Evolutionary conservation across 2,113 vertebrate genomes (phyloP).

Genomic region (Sturnus vulgaris): DNA sequence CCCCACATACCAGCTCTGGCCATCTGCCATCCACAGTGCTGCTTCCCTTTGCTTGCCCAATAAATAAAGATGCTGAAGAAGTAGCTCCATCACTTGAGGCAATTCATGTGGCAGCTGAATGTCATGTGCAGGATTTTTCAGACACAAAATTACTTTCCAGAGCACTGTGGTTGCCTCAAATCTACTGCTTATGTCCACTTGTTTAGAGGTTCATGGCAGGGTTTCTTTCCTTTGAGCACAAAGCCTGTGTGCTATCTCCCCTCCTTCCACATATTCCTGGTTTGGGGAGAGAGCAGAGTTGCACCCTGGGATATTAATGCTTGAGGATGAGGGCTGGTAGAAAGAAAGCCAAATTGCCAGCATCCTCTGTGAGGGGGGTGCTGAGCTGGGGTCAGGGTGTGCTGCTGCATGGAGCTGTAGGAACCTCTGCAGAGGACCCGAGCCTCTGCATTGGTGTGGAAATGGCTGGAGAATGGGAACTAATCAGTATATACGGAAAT

Average conservation of each 20-base stretch:
- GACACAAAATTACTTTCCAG: background rate
- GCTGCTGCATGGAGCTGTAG: background rate
- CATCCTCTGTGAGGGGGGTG: background rate
- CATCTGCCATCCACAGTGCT: background rate
- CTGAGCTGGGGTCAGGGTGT: background rate
- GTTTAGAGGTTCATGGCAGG: rapidly evolving
- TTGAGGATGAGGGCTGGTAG: background rate
- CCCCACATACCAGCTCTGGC: background rate
- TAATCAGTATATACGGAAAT: conserved; percentile 32
- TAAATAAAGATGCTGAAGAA: background rate
- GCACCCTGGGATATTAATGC: background rate
- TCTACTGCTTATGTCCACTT: background rate
- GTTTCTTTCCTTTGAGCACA: background rate
- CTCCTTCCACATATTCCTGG: rapidly evolving
- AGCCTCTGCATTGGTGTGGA: background rate
- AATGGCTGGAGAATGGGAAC: conserved; percentile 12
- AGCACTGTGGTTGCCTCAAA: background rate
- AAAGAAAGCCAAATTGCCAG: background rate
- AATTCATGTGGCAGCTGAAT: background rate
- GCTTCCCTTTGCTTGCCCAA: background rate
- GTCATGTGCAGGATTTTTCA: background rate
- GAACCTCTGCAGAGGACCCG: background rate
- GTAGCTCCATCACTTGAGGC: background rate
- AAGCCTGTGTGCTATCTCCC: background rate
- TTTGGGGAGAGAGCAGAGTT: background rate